phyloP scores from a whole-genome alignment of 30 jellyfish, hydroid and myxozoan species.

The Sanderia malayensis region DNA sequence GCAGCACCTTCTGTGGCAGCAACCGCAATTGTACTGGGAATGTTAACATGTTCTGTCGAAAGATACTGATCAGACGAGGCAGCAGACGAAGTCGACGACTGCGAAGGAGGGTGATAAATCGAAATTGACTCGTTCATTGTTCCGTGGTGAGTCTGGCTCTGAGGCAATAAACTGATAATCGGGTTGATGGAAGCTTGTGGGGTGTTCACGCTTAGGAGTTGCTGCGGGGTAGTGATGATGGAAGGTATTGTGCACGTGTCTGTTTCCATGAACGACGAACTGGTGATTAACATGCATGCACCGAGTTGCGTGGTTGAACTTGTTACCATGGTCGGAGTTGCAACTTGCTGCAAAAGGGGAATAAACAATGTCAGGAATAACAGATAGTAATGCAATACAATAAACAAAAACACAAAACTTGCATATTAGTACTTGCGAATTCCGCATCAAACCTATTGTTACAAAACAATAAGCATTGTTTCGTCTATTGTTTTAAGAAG shows the following conservation, averaged over 20 bases:
- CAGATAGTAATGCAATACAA: no score
- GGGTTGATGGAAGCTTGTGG: background rate
- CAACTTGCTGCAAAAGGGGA: constrained; percentile 17
- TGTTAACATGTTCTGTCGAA: constrained; percentile 17
- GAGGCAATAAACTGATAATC: background rate
- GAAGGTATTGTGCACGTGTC: no score
- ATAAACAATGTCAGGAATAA: no score
- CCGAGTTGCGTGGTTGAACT: constrained; percentile 21
- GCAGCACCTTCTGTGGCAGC: no score
- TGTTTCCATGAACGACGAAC: constrained; percentile 30
- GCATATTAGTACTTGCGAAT: no score
- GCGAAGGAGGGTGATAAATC: background rate
- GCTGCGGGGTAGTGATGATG: constrained; percentile 42
- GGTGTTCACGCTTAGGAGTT: background rate
- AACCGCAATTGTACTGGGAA: background rate
- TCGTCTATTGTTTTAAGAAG: no score
- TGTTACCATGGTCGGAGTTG: constrained; percentile 66
- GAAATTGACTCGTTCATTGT: background rate
- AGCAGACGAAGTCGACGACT: constrained; percentile 23
- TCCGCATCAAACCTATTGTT: no score
- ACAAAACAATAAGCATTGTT: no score
- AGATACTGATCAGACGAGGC: constrained; percentile 31
- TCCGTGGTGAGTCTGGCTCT: background rate
- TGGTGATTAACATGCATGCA: constrained; percentile 24
- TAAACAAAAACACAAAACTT: no score